These are phyloP conservation scores for Notiomystis cincta DNA, from an alignment of 2,113 vertebrate species.

Conservation along the genomic window DNA sequence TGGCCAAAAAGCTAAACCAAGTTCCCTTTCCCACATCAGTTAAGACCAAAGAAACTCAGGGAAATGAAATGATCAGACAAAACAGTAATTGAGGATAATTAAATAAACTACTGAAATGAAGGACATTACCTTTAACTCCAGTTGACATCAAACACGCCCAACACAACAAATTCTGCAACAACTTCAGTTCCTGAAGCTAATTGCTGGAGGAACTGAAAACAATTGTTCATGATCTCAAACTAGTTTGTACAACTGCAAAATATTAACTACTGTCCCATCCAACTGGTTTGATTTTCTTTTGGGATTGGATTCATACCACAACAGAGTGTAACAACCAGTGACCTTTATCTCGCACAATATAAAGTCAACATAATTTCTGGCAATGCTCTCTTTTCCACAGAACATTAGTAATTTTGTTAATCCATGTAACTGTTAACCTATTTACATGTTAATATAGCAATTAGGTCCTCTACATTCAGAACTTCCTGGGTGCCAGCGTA, in stretches of 20 bases:
- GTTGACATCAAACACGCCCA: conserved; percentile 23
- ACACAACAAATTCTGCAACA: neutral
- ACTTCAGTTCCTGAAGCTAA: neutral
- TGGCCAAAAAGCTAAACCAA: conserved; percentile 35
- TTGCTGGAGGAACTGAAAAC: conserved; percentile 1
- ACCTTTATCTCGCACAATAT: neutral
- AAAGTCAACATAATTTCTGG: neutral
- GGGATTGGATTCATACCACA: neutral
- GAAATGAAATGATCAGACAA: conserved; percentile 54
- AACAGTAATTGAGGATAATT: conserved; percentile 21
- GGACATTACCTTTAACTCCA: conserved; percentile 55
- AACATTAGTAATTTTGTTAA: conserved; percentile 20
- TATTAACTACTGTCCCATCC: neutral
- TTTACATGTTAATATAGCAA: conserved; percentile 53
- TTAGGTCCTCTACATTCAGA: conserved; percentile 62
- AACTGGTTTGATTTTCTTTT: neutral
- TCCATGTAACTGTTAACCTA: conserved; percentile 27
- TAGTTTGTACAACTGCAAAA: conserved; percentile 2
- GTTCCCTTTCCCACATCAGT: conserved; percentile 42
- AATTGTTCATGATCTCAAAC: neutral
- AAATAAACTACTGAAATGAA: conserved; percentile 38
- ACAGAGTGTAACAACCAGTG: neutral
- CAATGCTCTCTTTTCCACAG: conserved; percentile 19
- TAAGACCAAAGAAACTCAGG: conserved; percentile 76
- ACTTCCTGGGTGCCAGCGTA: conserved; percentile 6